Conservation (phyloP, 2,797 vertebrate genomes). For the Monodelphis domestica region DNA sequence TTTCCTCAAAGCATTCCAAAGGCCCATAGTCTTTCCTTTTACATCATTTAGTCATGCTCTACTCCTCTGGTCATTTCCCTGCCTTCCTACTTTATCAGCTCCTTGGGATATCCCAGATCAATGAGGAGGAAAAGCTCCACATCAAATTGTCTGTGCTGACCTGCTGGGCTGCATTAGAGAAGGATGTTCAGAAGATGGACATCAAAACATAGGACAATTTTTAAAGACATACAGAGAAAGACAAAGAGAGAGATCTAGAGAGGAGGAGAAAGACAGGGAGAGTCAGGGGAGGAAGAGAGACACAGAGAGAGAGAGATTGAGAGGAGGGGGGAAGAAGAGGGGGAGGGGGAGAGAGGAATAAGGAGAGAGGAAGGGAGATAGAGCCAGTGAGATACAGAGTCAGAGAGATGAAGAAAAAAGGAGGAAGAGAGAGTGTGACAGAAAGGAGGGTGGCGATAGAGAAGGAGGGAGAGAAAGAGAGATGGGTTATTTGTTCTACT, state of each 20-base stretch:
- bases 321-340: no score
- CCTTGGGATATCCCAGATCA: background rate
- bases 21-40: background rate
- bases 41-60: background rate
- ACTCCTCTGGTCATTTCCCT: background rate
- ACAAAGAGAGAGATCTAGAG: background rate
- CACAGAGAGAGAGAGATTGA: fast-evolving
- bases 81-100: background rate
- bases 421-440: fast-evolving
- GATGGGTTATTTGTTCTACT: slow-evolving; percentile 34
- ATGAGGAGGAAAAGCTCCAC: background rate
- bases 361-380: background rate
- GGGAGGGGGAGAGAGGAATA: background rate
- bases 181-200: background rate
- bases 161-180: background rate
- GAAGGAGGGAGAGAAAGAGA: slow-evolving; percentile 60
- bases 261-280: fast-evolving
- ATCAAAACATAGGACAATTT: background rate
- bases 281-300: background rate
- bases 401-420: no score
- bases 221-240: background rate
- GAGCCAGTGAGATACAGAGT: no score
- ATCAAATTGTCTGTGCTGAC: background rate
- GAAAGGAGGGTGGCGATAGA: background rate
- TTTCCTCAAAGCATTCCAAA: background rate